Evolutionary conservation across 30 jellyfish, hydroid and myxozoan genomes (phyloP), one percentile per base, ranked within the genome.

Genomic region (Catostylus mosaicus): DNA sequence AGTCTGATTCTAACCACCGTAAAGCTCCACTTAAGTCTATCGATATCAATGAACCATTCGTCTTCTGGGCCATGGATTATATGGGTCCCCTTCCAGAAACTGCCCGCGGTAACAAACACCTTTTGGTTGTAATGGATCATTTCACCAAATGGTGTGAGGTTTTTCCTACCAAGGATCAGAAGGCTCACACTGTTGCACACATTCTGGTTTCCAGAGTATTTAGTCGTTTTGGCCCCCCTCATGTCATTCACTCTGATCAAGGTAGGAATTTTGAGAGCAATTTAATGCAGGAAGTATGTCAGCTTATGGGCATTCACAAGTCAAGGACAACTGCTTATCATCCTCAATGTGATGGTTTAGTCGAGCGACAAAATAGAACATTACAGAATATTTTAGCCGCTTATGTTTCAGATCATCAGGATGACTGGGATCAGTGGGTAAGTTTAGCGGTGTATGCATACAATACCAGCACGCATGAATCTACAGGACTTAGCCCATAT

Each of bases 401-500:
- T 38, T 63, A 56, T 80, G 76, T 80, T 52, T 80, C 76, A 10
- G 54, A 46, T 20, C 83, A 65, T 26, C 40, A 27, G 27, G 65
- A 43, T 30, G 76, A 80, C 65, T 78, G 79, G 70, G 89, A 78
- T 75, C 19, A 29, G 70, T 54, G 72, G 81, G 72, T 83, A 18
- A 47, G 31, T 61, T 59, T 36, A 52, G 76, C 89, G 26, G 89
- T 85, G 16, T 73, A 32, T 45, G 85, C 96, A 6, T 74, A 63
- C 56, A 74, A 75, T 48, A 86, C 84, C 51, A 66, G 85, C 51
- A 18, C 40, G 2, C 84, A 86, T 64, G 91, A 65, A 48, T 86
- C 96, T 20, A 75, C 96, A 12, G 90, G 85, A 16, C 30, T 73
- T 51, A 36, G 77, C 65, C 95, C 95, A 27, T 84, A 84, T 65